Evolutionary conservation across 2,797 vertebrate genomes (phyloP), one percentile per base, ranked within the genome.

Genomic region (Leptoclinus maculatus): DNA sequence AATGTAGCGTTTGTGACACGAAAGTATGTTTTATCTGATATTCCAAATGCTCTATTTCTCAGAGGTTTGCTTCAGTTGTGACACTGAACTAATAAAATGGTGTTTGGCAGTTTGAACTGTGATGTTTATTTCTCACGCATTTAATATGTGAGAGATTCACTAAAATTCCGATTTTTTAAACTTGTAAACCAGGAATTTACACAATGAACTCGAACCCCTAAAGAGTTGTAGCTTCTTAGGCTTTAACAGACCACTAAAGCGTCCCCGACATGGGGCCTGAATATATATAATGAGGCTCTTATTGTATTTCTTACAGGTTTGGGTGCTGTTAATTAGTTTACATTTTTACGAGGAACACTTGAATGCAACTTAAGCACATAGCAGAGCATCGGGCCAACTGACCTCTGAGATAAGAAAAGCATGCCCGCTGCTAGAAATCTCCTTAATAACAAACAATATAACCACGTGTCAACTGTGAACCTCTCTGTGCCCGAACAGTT

Each of bases 311-410:
- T 39, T 19, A 39, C 11, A 43, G 1, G 8, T 53, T 39, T 58
- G 25, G 27, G 10, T 13, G 0, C 2, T 21, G 29, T 58, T 66
- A 43, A 43, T 39, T 10, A 59, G 19, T 75, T 29, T 8, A 5
- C 4, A 62, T 49, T 80, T 88, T 72, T 78, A 56, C 83, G 38
- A 80, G 56, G 25, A 21, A 57, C 19, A 8, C 65, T 0, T 2
- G 69, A 92, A 90, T 45, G 83, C 83, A 87, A 5, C 85, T 7
- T 13, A 6, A 63, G 2, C 59, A 63, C 36, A 80, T 63, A 57
- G 16, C 63, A 0, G 63, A 85, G 79, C 51, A 21, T 82, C 49
- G 36, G 82, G 12, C 80, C 80, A 71, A 8, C 13, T 32, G 58
- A 74, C 76, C 68, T 63, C 5, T 47, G 71, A 66, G 74, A 82